Conservation (phyloP, 2,888 invertebrate genomes). For the Orthosia incerta region DNA sequence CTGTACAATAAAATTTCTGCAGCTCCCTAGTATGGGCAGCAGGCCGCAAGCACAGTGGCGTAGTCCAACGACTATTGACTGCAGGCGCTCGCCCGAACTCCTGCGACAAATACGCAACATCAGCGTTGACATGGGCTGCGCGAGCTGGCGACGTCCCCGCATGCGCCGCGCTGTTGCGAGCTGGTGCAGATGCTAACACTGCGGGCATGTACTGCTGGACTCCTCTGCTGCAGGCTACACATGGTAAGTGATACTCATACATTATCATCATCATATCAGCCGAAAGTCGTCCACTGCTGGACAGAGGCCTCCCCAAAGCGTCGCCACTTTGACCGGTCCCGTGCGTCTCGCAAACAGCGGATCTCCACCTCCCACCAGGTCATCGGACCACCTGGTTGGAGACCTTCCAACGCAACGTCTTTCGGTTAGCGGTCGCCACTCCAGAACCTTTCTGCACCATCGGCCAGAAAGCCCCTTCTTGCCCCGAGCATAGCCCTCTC, state of each 20-base stretch:
- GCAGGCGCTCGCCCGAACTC: constrained; percentile 98
- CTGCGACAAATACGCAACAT: constrained; percentile 99
- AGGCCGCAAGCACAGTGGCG: constrained; percentile 96
- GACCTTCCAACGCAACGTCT: too few species aligned
- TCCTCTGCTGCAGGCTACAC: constrained; percentile 95
- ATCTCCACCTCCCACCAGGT: too few species aligned
- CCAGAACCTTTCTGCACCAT: too few species aligned
- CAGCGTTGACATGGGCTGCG: constrained; percentile 98
- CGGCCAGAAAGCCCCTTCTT: too few species aligned
- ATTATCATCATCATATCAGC: too few species aligned
- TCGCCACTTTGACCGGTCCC: too few species aligned
- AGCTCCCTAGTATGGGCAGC: constrained; percentile 98
- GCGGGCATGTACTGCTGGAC: constrained; percentile 99
- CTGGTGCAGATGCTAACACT: constrained; percentile 97
- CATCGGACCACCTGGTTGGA: too few species aligned
- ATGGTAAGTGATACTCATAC: constrained; percentile 64
- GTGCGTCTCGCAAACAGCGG: too few species aligned
- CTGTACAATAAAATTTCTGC: constrained; percentile 16
- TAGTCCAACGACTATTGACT: constrained; percentile 95
- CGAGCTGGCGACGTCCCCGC: constrained; percentile 97
- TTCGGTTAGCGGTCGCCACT: too few species aligned
- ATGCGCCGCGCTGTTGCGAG: constrained; percentile 95
- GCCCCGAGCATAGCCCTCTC: too few species aligned
- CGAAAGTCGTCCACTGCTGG: too few species aligned
- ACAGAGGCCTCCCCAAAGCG: too few species aligned